These are phyloP conservation scores for Agelas oroides DNA, from an alignment of 37 sponge, comb jelly and placozoan genomes.

Conservation along the genomic window DNA sequence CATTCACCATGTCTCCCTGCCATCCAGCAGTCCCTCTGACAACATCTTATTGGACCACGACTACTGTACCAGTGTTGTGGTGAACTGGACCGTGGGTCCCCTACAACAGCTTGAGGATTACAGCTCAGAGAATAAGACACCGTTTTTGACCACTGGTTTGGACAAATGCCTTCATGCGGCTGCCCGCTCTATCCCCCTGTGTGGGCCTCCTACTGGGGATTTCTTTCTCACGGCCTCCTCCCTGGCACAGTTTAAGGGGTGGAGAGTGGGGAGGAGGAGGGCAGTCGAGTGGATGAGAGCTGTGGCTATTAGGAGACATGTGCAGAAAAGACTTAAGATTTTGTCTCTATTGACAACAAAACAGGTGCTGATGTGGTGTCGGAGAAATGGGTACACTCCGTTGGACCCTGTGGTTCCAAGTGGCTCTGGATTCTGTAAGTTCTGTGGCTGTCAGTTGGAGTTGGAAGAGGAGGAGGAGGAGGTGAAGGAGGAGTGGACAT, in stretches of 20 bases:
- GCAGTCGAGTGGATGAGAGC: constrained; percentile 92
- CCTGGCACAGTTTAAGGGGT: constrained; percentile 51
- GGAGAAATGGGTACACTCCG: constrained; percentile 85
- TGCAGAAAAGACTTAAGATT: constrained; percentile 12
- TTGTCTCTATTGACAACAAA: constrained; percentile 31
- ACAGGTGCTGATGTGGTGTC: constrained; percentile 81
- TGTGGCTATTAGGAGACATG: constrained; percentile 35
- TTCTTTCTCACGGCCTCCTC: constrained; percentile 54
- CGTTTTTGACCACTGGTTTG: constrained; percentile 15
- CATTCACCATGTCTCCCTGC: constrained; percentile 28
- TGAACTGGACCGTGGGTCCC: too few species aligned
- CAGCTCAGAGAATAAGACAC: too few species aligned
- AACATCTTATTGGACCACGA: constrained; percentile 48
- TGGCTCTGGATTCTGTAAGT: constrained; percentile 55
- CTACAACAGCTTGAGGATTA: too few species aligned
- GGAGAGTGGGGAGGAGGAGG: constrained; percentile 71
- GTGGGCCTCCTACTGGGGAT: constrained; percentile 26
- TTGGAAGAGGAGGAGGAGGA: background rate
- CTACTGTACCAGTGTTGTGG: constrained; percentile 23
- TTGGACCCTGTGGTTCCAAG: constrained; percentile 3
- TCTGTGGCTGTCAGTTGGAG: constrained; percentile 63
- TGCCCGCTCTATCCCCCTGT: constrained; percentile 49
- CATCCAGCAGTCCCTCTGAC: constrained; percentile 3
- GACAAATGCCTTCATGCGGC: constrained; percentile 56
- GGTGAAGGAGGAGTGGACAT: background rate